Evolutionary conservation across 2,888 invertebrate genomes (phyloP), one percentile per base, ranked within the genome.

Genomic region (Diadegma fenestrale): DNA sequence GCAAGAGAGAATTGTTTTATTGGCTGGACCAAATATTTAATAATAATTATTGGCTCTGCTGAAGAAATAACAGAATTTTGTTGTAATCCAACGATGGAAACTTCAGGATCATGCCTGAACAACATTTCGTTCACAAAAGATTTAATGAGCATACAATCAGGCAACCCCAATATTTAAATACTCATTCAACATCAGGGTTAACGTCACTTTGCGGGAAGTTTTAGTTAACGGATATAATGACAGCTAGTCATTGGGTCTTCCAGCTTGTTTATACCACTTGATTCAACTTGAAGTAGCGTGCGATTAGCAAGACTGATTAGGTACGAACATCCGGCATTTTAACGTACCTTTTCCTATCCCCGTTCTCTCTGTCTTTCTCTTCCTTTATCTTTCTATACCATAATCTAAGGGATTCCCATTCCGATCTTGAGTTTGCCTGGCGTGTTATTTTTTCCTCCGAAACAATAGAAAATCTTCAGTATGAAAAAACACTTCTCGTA

Each of bases 301-400:
- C 26, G 58, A 73, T 73, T 73, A 73, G 73, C 14, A 17, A 58
- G 58, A 58, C 58, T 73, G 58, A 26, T 58, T 58, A 58, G 22
- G 33, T 73, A 48, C 58, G 73, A 41, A 58, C 26, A 58, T 58
- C 30, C 26, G 37, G 37, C 37, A 37, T 12, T 72, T 72, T 22
- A 33, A 37, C 54, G 54, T 19, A 51, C 51, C 19, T 37, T 33
- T 54, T 12, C n/a, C 26, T 72, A 26, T 45, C 26, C 14, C 8
- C 64, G 12, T 2, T 26, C 58, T 58, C 54, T 22, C 54, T 51
- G 8, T 22, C 22, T 58, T 12, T 22, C 51, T 26, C 12, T 37
- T 10, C 1, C 37, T 37, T 37, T 33, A 33, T 33, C 33, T 54
- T 26, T 58, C 10, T 7, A 37, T 37, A 10, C 37, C 37, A 37